Base-by-base conservation (phyloP, 2,888 invertebrate genomes). In the Arge pagana region DNA sequence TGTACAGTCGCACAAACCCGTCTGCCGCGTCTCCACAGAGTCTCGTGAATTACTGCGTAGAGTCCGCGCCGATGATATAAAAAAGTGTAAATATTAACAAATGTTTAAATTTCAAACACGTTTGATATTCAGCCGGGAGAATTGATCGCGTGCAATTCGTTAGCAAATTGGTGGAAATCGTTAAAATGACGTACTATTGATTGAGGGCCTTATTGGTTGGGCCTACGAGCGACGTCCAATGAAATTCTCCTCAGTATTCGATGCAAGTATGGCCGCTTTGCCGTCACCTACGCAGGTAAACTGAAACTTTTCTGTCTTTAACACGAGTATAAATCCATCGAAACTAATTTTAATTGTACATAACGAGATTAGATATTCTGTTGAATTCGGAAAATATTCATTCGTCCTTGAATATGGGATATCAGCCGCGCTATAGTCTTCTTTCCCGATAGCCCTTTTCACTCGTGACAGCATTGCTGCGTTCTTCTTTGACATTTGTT, bases 271-370 rank as follows among this genome's bases (percentile, higher is more conserved):
- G 89, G 89, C 89, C 83, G 85, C 88, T 80, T 82, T 89, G 86
- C 89, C 88, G 81, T 89, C 88, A 83, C 88, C 89, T 81, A 87
- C 87, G 80, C 88, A 88, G 88, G 88, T 89, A 87, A 80, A 79
- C 66, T 60, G 56, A 45, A 63, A 62, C 69, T 70, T 68, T 62
- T 60, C 57, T 58, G 55, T 54, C 62, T 48, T 23, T 36, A 52
- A 28, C 28, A 1, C 5, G 2, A 11, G 4, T 19, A 30, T 19
- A 16, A 16, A 7, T 7, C 6, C 4, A 11, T 21, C 10, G 6
- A 1, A 21, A 21, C 7, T 23, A 7, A 19, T 15, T 33, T 23
- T 33, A 13, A 7, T 18, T 3, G 7, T 2, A 7, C 11, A n/a
- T 18, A n/a, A 13, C 16, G 19, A 3, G 10, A 8, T 6, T 6